These are phyloP conservation scores for Dicyrtomina minuta DNA, from an alignment of 2,888 invertebrate genomes.

Conservation along the genomic window DNA sequence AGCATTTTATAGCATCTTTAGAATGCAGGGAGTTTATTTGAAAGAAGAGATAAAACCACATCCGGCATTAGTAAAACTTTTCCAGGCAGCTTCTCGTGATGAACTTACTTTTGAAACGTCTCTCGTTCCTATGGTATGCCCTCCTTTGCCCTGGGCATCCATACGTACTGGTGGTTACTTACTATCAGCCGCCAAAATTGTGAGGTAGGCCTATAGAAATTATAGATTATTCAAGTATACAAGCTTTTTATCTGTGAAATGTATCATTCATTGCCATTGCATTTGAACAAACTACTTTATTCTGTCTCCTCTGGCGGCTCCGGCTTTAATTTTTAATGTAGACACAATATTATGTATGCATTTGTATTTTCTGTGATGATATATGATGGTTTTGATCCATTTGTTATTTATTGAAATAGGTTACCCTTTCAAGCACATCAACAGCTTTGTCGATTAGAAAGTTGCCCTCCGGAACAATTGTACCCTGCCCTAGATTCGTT, in stretches of 20 bases:
- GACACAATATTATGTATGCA: not conserved
- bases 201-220: slow-evolving; percentile 58
- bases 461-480: slow-evolving; percentile 64
- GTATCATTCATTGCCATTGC: not conserved
- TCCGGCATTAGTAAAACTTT: slow-evolving; percentile 70
- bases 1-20: slow-evolving; percentile 77
- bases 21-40: slow-evolving; percentile 58
- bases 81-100: slow-evolving; percentile 68
- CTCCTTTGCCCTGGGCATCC: slow-evolving; percentile 82
- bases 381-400: not conserved
- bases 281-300: not conserved
- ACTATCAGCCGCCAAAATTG: slow-evolving; percentile 66
- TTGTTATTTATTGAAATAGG: not conserved
- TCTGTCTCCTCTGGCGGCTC: not conserved
- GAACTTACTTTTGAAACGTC: slow-evolving; percentile 71
- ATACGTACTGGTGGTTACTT: slow-evolving; percentile 73
- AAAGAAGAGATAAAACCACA: slow-evolving; percentile 72
- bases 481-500: slow-evolving; percentile 86
- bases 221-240: not conserved
- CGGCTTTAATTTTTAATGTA: too few species aligned
- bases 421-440: slow-evolving; percentile 61
- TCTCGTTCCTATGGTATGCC: slow-evolving; percentile 72
- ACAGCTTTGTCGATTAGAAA: slow-evolving; percentile 66
- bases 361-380: not conserved
- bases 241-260: not conserved